phyloP scores from a whole-genome alignment of 2,113 vertebrate genomes.

The Todiramphus chloris region DNA sequence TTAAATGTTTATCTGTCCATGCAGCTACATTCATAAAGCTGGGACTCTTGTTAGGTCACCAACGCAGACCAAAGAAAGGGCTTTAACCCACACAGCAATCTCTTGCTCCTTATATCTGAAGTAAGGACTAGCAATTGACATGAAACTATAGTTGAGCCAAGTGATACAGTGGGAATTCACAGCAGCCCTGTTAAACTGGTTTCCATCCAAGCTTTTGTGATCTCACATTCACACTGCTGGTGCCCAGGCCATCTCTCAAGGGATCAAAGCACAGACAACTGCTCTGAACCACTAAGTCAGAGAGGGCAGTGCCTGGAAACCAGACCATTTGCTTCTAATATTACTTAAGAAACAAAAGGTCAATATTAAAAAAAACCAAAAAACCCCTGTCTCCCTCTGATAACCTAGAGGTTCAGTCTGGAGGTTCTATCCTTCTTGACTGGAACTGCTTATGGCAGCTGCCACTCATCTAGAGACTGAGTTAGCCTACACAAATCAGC shows the following conservation, averaged over 20 bases:
- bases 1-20: neutral
- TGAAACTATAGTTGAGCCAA: neutral
- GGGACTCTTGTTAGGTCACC: neutral
- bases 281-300: neutral
- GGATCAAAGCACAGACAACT: neutral
- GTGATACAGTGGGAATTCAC: neutral
- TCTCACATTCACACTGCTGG: neutral
- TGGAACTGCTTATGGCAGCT: neutral
- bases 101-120: neutral
- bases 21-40: neutral
- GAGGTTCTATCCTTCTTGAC: neutral
- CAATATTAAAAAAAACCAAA: too few species aligned
- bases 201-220: neutral
- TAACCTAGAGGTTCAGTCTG: neutral
- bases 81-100: neutral
- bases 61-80: neutral
- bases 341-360: neutral
- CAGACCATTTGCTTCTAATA: neutral
- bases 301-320: neutral
- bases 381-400: neutral
- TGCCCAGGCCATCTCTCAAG: neutral
- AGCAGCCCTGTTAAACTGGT: neutral
- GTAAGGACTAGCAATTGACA: neutral
- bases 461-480: neutral
- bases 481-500: neutral